Evolutionary conservation across 1,140 invertebrate genomes (phyloP).

Genomic region (Bacillus rossius): DNA sequence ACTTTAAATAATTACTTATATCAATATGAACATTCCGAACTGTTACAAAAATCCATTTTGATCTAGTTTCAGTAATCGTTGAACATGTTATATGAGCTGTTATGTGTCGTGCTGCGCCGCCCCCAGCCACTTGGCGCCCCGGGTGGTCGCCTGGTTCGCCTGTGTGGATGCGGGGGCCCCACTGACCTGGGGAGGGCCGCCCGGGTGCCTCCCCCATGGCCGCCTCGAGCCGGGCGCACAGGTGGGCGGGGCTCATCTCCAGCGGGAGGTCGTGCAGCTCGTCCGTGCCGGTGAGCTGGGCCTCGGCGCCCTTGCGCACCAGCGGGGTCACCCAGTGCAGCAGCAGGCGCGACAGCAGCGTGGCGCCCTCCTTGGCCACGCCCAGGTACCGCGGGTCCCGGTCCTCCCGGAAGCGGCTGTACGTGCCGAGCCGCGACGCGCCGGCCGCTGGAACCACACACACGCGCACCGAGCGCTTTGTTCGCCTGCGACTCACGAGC

Average conservation of each 20-base stretch:
- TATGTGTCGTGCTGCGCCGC: no score
- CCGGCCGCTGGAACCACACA: not conserved
- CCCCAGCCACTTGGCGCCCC: no score
- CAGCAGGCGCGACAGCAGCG: slow-evolving; percentile 63
- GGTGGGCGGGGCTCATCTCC: slow-evolving; percentile 53
- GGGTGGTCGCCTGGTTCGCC: no score
- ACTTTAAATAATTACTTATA: no score
- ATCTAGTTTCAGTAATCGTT: no score
- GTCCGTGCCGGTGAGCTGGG: slow-evolving; percentile 63
- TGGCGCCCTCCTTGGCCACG: slow-evolving; percentile 70
- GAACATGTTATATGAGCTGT: no score
- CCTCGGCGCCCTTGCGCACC: slow-evolving; percentile 72
- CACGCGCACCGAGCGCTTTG: no score
- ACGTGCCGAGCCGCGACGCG: slow-evolving; percentile 38
- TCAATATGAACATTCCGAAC: no score
- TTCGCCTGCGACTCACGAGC: no score
- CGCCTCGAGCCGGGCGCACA: slow-evolving; percentile 53
- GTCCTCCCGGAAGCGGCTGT: slow-evolving; percentile 55
- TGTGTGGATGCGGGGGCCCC: no score
- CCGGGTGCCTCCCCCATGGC: slow-evolving; percentile 30
- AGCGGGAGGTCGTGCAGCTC: slow-evolving; percentile 84
- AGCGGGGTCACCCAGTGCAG: slow-evolving; percentile 87
- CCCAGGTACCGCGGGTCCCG: slow-evolving; percentile 64
- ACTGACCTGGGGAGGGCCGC: slow-evolving; percentile 17
- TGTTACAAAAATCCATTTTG: no score